Percentiles rank a stretch among this genome's conserved stretches.
These are phyloP conservation scores for Agelastica alni DNA, from an alignment of 2,888 invertebrate species.

Conservation along the genomic window DNA sequence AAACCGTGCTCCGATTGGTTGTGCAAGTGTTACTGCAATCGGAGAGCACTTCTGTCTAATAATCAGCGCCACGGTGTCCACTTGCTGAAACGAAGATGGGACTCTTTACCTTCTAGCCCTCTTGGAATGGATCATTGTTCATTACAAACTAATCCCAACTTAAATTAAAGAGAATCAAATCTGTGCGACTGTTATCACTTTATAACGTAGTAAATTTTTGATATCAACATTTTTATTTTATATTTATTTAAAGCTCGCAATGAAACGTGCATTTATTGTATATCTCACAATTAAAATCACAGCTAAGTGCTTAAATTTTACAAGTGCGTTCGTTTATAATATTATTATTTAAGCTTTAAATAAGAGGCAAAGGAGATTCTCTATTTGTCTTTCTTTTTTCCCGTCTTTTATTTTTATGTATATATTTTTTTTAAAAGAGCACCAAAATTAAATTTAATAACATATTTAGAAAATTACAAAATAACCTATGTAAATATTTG, in stretches of 20 bases:
- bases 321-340: conserved; percentile 37
- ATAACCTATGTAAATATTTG: background rate
- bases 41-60: too few relatives aligned
- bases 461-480: background rate
- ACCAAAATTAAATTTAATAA: conserved; percentile 6
- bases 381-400: background rate
- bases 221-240: background rate
- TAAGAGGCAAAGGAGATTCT: conserved; percentile 17
- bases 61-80: too few relatives aligned
- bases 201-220: conserved; percentile 11
- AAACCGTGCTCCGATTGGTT: too few relatives aligned
- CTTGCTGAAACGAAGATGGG: too few relatives aligned
- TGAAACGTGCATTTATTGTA: conserved; percentile 29
- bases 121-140: too few relatives aligned
- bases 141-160: background rate
- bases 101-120: too few relatives aligned
- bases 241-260: conserved; percentile 25
- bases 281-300: conserved; percentile 41
- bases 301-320: conserved; percentile 43
- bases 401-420: background rate
- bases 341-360: conserved; percentile 26
- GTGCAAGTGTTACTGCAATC: too few relatives aligned
- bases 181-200: too few relatives aligned
- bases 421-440: conserved; percentile 10
- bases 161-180: too few relatives aligned